phyloP scores from a whole-genome alignment of 1,140 invertebrate genomes.

The Drosophila subpulchrella region DNA sequence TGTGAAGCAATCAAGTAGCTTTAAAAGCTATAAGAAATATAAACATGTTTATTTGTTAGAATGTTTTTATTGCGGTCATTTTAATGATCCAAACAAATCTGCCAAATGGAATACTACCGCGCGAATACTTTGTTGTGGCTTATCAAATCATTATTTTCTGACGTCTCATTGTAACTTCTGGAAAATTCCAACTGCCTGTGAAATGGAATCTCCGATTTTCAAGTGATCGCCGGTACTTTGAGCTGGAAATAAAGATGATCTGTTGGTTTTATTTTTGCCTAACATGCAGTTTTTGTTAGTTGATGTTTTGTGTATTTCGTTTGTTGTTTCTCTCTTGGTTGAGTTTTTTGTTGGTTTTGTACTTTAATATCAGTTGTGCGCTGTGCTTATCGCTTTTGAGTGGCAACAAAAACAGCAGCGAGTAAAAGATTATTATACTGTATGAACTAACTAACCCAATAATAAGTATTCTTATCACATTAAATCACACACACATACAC shows the following conservation, averaged over 20 bases:
- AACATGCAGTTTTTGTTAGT: slow-evolving; percentile 10
- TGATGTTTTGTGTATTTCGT: slow-evolving; percentile 4
- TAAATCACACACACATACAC: slow-evolving; percentile 57
- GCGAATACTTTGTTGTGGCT: neutral
- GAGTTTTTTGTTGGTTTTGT: neutral
- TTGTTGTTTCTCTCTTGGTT: slow-evolving; percentile 12
- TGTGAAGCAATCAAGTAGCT: neutral
- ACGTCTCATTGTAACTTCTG: slow-evolving; percentile 31
- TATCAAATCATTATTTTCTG: slow-evolving; percentile 24
- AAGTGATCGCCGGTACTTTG: slow-evolving; percentile 6
- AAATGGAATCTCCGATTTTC: slow-evolving; percentile 17
- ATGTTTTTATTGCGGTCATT: slow-evolving; percentile 4
- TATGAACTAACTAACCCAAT: slow-evolving; percentile 83
- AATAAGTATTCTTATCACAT: slow-evolving; percentile 82
- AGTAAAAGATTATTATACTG: slow-evolving; percentile 63
- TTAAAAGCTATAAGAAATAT: neutral
- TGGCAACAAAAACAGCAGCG: slow-evolving; percentile 39
- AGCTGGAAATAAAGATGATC: slow-evolving; percentile 4
- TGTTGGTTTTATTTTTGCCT: neutral
- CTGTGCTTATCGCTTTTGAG: slow-evolving; percentile 57
- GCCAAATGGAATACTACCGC: slow-evolving; percentile 5
- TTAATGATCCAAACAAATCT: slow-evolving; percentile 16
- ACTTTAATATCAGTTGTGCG: slow-evolving; percentile 23
- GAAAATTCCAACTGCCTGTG: slow-evolving; percentile 20
- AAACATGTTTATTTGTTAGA: slow-evolving; percentile 1